phyloP scores from a whole-genome alignment of 2,797 vertebrate species.

The Coregonus sp. region DNA sequence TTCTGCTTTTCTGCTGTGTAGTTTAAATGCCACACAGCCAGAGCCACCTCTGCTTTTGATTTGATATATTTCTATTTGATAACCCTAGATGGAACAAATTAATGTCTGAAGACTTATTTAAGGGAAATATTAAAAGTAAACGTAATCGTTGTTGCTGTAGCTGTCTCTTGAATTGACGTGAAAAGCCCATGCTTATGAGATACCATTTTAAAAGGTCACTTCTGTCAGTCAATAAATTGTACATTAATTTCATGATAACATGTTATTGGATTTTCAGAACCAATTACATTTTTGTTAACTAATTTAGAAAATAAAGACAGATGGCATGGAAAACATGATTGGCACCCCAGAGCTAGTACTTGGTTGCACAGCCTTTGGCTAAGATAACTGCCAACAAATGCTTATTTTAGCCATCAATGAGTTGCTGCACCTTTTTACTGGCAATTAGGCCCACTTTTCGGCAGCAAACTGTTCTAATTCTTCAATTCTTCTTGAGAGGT shows the following conservation, averaged over 20 bases:
- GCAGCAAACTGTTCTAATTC: no score
- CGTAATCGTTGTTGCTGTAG: background rate
- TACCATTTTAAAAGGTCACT: conserved; percentile 7
- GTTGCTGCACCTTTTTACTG: no score
- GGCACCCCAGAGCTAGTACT: no score
- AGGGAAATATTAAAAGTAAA: background rate
- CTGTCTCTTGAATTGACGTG: background rate
- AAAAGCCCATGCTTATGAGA: background rate
- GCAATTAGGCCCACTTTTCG: no score
- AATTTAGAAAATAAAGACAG: no score
- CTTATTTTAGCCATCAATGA: no score
- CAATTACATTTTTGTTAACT: background rate
- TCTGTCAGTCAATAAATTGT: background rate
- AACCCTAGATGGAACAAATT: background rate
- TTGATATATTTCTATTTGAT: background rate
- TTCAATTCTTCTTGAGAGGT: no score
- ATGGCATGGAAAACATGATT: no score
- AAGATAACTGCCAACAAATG: no score
- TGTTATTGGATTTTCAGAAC: background rate
- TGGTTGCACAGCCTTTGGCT: no score
- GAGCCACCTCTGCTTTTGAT: background rate
- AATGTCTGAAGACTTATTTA: background rate
- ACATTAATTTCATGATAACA: background rate
- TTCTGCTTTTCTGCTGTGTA: background rate
- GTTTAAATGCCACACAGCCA: conserved; percentile 15